Base-by-base conservation (phyloP, 2,888 invertebrate genomes). In the Sphecodes monilicornis region DNA sequence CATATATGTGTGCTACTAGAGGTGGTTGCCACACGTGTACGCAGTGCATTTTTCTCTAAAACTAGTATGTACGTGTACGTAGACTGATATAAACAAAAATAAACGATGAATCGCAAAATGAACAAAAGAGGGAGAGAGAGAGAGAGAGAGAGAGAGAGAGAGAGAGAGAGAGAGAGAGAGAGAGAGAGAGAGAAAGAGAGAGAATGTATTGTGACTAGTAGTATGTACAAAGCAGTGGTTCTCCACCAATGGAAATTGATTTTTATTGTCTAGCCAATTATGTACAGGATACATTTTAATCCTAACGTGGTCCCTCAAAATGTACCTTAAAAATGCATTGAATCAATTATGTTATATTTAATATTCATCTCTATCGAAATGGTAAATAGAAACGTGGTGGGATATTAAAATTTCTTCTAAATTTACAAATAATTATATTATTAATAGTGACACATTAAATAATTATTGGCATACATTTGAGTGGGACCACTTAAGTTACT, bases 1-100 rank as follows among this genome's bases (percentile, higher is more conserved):
- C 92, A 91, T 89, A 90, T 92, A 88, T 86, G 87, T 88, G 86
- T 89, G 86, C 91, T 92, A 92, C 90, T 91, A 90, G 88, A 88
- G 92, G 90, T 88, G 90, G 90, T 89, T 92, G 91, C 90, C 91
- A 90, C 92, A 91, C 90, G 86, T 83, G 81, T 86, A 85, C 90
- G 82, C 90, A 81, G 91, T 93, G 92, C 90, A 91, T 91, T 89
- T 87, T 80, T 89, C 86, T 91, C 82, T 89, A 90, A 88, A 92
- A 90, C 87, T 89, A 87, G 78, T 79, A 82, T 80, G 80, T 86
- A 89, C 85, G 83, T 87, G 76, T 85, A 79, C 76, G 83, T 50
- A 72, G 71, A 43, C n/a, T 66, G 72, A 78, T 75, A 74, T 80
- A 77, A 80, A 86, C 70, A 70, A 68, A 29, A 74, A 73, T 50